phyloP scores from a whole-genome alignment of 2,888 invertebrate genomes.

The Phortica magna region DNA sequence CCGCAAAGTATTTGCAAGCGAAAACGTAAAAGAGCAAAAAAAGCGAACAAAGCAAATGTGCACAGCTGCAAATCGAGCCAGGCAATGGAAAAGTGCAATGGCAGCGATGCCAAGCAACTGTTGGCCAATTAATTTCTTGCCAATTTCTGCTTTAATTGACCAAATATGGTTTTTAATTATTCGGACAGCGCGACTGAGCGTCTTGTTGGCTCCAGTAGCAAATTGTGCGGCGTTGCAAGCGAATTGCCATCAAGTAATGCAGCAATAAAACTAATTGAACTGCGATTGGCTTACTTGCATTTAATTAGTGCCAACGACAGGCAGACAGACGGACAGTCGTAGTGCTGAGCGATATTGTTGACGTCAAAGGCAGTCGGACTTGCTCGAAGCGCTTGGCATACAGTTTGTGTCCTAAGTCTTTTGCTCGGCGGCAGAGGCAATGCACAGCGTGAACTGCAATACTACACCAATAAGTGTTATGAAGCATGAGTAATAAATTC shows the following conservation, averaged over 20 bases:
- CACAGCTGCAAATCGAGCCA: constrained; percentile 55
- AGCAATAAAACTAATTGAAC: constrained; percentile 53
- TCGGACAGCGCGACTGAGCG: constrained; percentile 39
- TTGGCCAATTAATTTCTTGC: constrained; percentile 66
- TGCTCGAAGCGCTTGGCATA: neutral
- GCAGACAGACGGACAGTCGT: neutral
- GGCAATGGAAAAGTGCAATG: constrained; percentile 36
- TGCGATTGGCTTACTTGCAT: constrained; percentile 41
- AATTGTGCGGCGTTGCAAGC: neutral
- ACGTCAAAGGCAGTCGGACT: neutral
- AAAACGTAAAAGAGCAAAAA: constrained; percentile 3
- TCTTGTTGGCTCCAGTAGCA: neutral
- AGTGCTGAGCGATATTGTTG: neutral
- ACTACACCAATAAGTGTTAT: neutral
- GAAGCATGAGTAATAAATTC: neutral
- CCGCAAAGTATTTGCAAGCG: constrained; percentile 33
- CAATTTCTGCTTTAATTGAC: constrained; percentile 61
- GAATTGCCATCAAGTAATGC: neutral
- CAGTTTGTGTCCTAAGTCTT: constrained; percentile 31
- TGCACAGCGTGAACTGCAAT: neutral
- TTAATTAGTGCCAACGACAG: neutral
- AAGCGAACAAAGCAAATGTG: constrained; percentile 33
- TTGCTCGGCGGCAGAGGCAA: neutral
- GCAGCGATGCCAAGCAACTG: constrained; percentile 32
- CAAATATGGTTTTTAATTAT: constrained; percentile 69